These are phyloP conservation scores for Agrypnus murinus DNA, from an alignment of 2,888 invertebrate genomes.

Conservation along the genomic window DNA sequence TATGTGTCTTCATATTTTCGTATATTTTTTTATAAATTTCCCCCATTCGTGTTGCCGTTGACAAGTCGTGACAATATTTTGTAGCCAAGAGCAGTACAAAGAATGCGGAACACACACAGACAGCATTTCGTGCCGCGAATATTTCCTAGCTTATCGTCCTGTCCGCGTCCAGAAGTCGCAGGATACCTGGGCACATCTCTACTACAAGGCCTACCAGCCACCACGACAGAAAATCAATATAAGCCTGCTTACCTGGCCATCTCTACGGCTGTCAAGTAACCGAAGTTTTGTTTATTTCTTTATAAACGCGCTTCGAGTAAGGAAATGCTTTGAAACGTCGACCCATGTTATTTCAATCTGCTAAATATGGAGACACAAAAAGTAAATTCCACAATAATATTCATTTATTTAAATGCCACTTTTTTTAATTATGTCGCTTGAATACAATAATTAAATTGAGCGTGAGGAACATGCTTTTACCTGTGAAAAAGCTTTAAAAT, in stretches of 20 bases:
- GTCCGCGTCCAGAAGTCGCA: conserved; percentile 48
- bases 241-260: conserved; percentile 52
- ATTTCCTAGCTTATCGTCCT: conserved; percentile 44
- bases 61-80: conserved; percentile 44
- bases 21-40: conserved; percentile 33
- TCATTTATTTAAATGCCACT: not conserved
- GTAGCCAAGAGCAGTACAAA: conserved; percentile 29
- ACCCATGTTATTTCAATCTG: conserved; percentile 23
- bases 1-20: conserved; percentile 16
- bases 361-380: not conserved
- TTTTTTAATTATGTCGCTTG: not conserved
- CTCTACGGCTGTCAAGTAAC: conserved; percentile 50
- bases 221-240: conserved; percentile 52
- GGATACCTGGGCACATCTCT: conserved; percentile 51
- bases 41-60: conserved; percentile 23
- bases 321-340: conserved; percentile 13
- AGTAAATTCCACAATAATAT: not conserved
- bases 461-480: no score
- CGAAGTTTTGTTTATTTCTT: conserved; percentile 50
- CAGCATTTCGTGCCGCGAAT: conserved; percentile 40
- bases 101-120: conserved; percentile 41
- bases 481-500: not conserved
- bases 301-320: conserved; percentile 25
- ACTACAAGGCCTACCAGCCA: conserved; percentile 46
- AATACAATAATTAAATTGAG: not conserved